Evolutionary conservation across 1,140 invertebrate genomes (phyloP).

Genomic region (Dendrolimus kikuchii): DNA sequence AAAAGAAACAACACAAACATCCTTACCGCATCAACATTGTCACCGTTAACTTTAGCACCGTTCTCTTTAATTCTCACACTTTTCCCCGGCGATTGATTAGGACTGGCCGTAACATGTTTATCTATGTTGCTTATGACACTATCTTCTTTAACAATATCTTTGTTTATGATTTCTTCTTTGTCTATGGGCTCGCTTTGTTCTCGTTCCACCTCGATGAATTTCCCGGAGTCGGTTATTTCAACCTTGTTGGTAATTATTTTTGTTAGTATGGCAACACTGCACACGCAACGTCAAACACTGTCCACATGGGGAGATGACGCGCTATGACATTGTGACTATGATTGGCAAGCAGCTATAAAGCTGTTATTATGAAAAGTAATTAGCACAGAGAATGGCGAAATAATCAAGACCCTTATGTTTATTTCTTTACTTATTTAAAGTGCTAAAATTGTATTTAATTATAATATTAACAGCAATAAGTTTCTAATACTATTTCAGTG

Average conservation of each 20-base stretch:
- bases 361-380: too few species aligned
- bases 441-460: too few species aligned
- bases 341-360: too few species aligned
- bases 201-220: slow-evolving; percentile 69
- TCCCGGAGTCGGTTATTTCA: slow-evolving; percentile 69
- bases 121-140: slow-evolving; percentile 17
- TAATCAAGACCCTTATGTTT: too few species aligned
- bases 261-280: slow-evolving; percentile 38
- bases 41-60: slow-evolving; percentile 52
- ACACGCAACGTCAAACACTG: slow-evolving; percentile 5
- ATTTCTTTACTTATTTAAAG: too few species aligned
- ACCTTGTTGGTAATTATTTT: slow-evolving; percentile 48
- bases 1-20: slow-evolving; percentile 21
- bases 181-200: slow-evolving; percentile 17
- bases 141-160: slow-evolving; percentile 19
- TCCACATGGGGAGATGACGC: too few species aligned
- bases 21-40: slow-evolving; percentile 37
- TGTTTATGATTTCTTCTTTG: slow-evolving; percentile 18
- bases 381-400: too few species aligned
- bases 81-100: slow-evolving; percentile 54
- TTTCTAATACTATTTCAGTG: too few species aligned
- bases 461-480: too few species aligned
- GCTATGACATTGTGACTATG: too few species aligned
- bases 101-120: slow-evolving; percentile 22
- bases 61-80: slow-evolving; percentile 63